A percentile compares a stretch with the other conserved stretches of the same genome.
phyloP scores from a whole-genome alignment of 2,113 vertebrate species.

The Himantopus leucocephalus region DNA sequence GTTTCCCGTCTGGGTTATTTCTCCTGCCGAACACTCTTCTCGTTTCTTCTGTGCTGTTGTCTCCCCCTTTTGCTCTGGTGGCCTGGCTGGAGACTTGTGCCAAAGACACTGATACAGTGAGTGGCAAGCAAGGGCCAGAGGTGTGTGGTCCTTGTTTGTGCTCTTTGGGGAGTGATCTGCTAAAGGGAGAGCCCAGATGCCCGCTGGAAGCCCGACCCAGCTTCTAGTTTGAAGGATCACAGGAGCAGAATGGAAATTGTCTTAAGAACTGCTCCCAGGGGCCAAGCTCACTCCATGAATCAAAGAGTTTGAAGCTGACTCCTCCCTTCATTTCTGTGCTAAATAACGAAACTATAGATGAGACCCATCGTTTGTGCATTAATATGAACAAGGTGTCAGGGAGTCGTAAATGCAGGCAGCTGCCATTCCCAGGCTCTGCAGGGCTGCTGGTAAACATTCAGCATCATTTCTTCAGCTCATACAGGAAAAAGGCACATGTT shows the following conservation, averaged over 20 bases:
- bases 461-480: not conserved
- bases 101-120: not conserved
- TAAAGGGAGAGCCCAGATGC: not conserved
- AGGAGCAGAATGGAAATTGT: not conserved
- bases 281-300: not conserved
- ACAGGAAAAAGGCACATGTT: slow-evolving; percentile 8
- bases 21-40: not conserved
- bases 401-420: not conserved
- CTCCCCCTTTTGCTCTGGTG: not conserved
- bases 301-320: not conserved
- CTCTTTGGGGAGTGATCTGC: not conserved
- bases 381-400: not conserved
- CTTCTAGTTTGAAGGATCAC: not conserved
- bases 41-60: not conserved
- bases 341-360: not conserved
- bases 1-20: not conserved
- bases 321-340: not conserved
- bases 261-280: not conserved
- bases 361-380: not conserved
- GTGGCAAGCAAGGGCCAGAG: not conserved
- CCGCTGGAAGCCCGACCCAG: not conserved
- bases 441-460: slow-evolving; percentile 12
- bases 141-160: not conserved
- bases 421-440: slow-evolving; percentile 23
- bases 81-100: not conserved